Base-by-base conservation (phyloP, 2,797 vertebrate genomes). In the Loris lydekkerianus region DNA sequence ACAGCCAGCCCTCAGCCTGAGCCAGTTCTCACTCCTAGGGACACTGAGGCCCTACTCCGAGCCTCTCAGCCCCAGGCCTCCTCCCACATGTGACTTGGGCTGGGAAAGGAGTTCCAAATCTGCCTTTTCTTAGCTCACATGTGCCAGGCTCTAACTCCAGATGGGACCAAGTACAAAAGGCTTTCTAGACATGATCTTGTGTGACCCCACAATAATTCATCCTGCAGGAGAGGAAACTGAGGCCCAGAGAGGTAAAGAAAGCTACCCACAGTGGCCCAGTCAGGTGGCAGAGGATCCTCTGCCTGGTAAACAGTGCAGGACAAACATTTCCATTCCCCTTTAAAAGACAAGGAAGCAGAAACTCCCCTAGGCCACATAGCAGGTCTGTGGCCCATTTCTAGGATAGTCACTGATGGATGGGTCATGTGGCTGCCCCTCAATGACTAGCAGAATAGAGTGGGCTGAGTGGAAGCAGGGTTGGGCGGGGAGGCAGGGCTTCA, bases 71-170 rank as follows among this genome's bases (percentile, higher is more conserved):
- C 65, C 21, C 2, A 29, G 37, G 20, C 56, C 25, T 40, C 58
- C 60, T 15, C 18, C 65, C 78, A 10, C 29, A 10, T 61, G 67
- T 29, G 25, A 11, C 31, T 34, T 37, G 72, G 31, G 31, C 31
- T 27, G 29, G 43, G 60, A 67, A 5, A 7, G 23, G 40, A 5
- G 56, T 3, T 21, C 31, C 80, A 14, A 31, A 6, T 37, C 80
- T 5, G 10, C 49, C 37, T 17, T 37, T 14, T 69, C 21, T 34
- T 3, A 31, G n/a, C 58, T 25, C 56, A 9, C 10, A 2, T 3
- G 1, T 20, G 21, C 2, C 0, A 27, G 46, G 70, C 0, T 0
- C 80, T 58, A 10, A 17, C 40, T 67, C 34, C 5, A 2, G 25
- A 60, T 9, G 29, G n/a, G 23, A 31, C 34, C 67, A 43, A 23